Conservation (phyloP, 2,797 vertebrate species). For the Adelosebastes latens region DNA sequence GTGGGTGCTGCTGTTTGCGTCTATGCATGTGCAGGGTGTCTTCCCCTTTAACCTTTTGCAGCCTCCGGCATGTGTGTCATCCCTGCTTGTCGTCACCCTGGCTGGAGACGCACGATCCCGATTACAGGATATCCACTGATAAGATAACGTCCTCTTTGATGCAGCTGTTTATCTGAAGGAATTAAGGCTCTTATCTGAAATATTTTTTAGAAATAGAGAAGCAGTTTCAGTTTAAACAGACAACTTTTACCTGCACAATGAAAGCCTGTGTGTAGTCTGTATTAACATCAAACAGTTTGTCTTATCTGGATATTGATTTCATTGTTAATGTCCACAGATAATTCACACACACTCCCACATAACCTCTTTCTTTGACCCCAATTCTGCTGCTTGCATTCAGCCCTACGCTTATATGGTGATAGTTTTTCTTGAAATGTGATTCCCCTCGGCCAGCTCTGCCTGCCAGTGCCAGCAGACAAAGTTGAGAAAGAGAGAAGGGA, state of each 20-base stretch:
- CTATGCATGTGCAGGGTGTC: slow-evolving; percentile 6
- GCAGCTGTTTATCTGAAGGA: neutral
- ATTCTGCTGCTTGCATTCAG: neutral
- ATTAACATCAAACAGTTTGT: neutral
- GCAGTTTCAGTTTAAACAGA: neutral
- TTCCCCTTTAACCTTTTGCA: slow-evolving; percentile 33
- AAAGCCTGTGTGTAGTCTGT: neutral
- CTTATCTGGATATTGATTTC: slow-evolving; percentile 33
- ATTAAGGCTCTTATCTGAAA: neutral
- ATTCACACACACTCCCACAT: neutral
- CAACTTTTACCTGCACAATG: neutral
- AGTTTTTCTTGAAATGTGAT: slow-evolving; percentile 14
- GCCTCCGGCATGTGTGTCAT: slow-evolving; percentile 24
- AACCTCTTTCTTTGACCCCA: neutral
- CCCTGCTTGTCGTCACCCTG: slow-evolving; percentile 18
- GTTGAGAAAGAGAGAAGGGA: slow-evolving; percentile 20
- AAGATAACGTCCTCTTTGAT: slow-evolving; percentile 10
- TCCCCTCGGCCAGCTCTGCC: neutral
- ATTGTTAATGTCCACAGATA: slow-evolving; percentile 9
- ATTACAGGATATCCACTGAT: slow-evolving; percentile 16
- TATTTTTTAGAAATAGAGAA: neutral
- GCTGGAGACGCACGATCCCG: slow-evolving; percentile 11
- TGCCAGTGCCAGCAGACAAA: slow-evolving; percentile 5
- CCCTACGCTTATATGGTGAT: neutral
- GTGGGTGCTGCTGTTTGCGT: slow-evolving; percentile 35